Percentiles rank a stretch among this genome's conserved stretches.
Evolutionary conservation across 2,113 vertebrate species (phyloP).

Genomic region (Amphiprion percula): DNA sequence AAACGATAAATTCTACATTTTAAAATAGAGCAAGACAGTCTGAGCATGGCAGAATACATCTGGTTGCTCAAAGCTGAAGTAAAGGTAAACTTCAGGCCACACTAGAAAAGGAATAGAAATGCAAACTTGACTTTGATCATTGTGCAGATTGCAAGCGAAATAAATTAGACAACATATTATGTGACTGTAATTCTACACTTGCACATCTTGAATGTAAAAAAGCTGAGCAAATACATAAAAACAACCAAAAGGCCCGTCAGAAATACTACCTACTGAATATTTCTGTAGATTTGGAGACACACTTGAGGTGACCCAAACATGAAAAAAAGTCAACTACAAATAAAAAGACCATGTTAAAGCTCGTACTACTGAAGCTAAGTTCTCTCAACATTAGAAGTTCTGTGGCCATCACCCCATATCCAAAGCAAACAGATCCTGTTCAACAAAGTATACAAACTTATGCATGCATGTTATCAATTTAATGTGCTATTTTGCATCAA

Average conservation of each 20-base stretch:
- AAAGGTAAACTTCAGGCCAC: neutral
- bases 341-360: too few relatives aligned
- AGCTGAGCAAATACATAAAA: too few relatives aligned
- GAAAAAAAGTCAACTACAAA: too few relatives aligned
- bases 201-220: too few relatives aligned
- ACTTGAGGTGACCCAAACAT: too few relatives aligned
- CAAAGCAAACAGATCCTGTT: slow-evolving; percentile 4
- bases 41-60: neutral
- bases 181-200: too few relatives aligned
- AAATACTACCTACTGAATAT: too few relatives aligned
- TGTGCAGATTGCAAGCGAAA: neutral
- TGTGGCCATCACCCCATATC: neutral
- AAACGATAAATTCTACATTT: too few relatives aligned
- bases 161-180: too few relatives aligned
- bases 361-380: too few relatives aligned
- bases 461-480: slow-evolving; percentile 32
- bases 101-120: neutral
- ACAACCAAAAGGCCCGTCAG: too few relatives aligned
- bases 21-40: neutral
- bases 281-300: too few relatives aligned
- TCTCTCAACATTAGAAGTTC: neutral
- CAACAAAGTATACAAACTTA: slow-evolving; percentile 2
- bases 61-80: neutral
- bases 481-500: neutral
- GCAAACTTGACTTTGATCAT: neutral